Evolutionary conservation across 2,888 invertebrate species (phyloP).

Genomic region (Selenia dentaria): DNA sequence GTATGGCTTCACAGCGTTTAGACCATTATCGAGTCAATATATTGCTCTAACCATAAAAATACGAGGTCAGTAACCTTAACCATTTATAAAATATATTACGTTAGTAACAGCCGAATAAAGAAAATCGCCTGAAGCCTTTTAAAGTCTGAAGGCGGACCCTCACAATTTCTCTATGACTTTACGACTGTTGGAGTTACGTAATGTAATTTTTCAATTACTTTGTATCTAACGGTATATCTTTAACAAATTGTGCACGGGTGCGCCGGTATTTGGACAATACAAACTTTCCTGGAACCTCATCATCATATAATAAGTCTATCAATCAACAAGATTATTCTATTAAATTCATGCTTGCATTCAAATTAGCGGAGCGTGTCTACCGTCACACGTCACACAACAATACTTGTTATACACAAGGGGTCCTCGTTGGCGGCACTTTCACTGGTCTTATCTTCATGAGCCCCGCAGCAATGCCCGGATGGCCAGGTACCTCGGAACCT

Average conservation of each 20-base stretch:
- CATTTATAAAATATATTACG: slow-evolving; percentile 54
- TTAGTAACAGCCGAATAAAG: slow-evolving; percentile 63
- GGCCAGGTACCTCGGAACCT: slow-evolving; percentile 35
- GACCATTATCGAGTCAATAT: slow-evolving; percentile 72
- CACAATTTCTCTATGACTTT: slow-evolving; percentile 69
- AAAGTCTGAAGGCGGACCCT: slow-evolving; percentile 63
- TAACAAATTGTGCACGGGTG: slow-evolving; percentile 59
- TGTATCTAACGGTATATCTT: slow-evolving; percentile 58
- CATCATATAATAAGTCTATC: slow-evolving; percentile 74
- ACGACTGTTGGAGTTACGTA: slow-evolving; percentile 60
- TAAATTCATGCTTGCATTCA: slow-evolving; percentile 65
- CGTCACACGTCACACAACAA: slow-evolving; percentile 61
- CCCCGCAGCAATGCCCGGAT: slow-evolving; percentile 39
- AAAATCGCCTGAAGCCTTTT: slow-evolving; percentile 70
- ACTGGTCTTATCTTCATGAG: slow-evolving; percentile 56
- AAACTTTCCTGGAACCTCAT: slow-evolving; percentile 67
- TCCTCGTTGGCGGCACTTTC: slow-evolving; percentile 57
- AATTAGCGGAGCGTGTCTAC: slow-evolving; percentile 68
- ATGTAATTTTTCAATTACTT: slow-evolving; percentile 68
- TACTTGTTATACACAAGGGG: slow-evolving; percentile 44
- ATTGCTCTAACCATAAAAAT: slow-evolving; percentile 70
- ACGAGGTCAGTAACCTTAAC: slow-evolving; percentile 59
- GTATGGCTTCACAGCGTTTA: slow-evolving; percentile 66
- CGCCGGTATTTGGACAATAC: slow-evolving; percentile 58
- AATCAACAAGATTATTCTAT: slow-evolving; percentile 72